Conservation (phyloP, 2,113 vertebrate species). For the Ammodytes marinus region DNA sequence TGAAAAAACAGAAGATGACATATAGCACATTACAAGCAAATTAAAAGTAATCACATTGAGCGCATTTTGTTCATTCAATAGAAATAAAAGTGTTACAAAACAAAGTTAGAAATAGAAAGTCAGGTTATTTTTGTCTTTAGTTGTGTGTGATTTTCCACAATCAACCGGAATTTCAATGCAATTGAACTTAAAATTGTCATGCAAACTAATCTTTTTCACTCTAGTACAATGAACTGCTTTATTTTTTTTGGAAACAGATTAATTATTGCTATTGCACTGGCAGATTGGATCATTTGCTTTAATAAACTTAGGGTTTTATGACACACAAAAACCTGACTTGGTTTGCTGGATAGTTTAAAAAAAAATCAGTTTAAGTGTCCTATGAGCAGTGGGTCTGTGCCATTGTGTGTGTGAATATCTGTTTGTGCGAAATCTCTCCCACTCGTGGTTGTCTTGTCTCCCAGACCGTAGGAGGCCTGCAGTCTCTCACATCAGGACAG, state of each 20-base stretch:
- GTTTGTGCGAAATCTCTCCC: conserved; percentile 65
- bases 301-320: neutral
- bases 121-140: neutral
- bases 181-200: neutral
- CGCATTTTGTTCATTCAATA: neutral
- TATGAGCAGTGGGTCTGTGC: conserved; percentile 17
- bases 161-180: no score
- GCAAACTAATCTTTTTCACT: no score
- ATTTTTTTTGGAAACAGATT: neutral
- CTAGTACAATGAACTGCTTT: neutral
- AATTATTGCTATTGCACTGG: neutral
- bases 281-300: neutral
- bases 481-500: conserved; percentile 69
- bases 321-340: neutral
- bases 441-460: conserved; percentile 78
- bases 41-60: neutral
- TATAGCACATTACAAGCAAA: neutral
- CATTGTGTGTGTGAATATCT: neutral
- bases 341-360: neutral
- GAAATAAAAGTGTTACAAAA: neutral
- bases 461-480: conserved; percentile 80
- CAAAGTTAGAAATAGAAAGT: neutral
- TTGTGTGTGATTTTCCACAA: neutral
- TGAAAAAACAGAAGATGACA: neutral
- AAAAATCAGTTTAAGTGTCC: neutral